Evolutionary conservation across 2,797 vertebrate species (phyloP).

Genomic region (Pseudochirops cupreus): DNA sequence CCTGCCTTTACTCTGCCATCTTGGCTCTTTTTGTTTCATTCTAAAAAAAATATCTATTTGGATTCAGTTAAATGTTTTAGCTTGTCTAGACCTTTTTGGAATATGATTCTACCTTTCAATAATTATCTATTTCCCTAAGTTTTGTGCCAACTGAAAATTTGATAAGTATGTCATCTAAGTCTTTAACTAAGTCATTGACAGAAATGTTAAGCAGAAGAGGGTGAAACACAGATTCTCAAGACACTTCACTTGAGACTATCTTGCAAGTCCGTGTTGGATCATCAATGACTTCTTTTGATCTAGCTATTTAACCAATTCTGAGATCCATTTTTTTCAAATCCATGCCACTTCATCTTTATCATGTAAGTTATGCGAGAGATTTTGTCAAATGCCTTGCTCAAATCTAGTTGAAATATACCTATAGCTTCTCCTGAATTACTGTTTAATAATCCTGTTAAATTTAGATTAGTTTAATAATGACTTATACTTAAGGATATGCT

Average conservation of each 20-base stretch:
- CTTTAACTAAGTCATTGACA: not conserved
- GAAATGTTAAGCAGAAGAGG: not conserved
- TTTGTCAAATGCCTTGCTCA: not conserved
- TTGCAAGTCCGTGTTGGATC: not conserved
- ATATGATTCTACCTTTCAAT: not conserved
- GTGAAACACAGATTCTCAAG: not conserved
- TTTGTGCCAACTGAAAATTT: not conserved
- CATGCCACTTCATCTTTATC: not conserved
- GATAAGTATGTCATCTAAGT: not conserved
- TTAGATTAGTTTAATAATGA: not conserved
- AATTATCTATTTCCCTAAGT: not conserved
- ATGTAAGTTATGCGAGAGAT: not conserved
- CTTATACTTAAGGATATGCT: not conserved
- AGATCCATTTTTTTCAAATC: not conserved
- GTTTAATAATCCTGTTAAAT: not conserved
- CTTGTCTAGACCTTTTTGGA: not conserved
- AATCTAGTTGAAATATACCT: not conserved
- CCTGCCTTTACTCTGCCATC: too few relatives aligned
- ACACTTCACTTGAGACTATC: not conserved
- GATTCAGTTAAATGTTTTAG: not conserved
- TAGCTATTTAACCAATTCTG: not conserved
- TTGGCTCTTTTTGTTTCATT: not conserved
- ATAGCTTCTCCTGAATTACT: not conserved
- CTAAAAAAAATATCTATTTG: not conserved
- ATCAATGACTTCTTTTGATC: not conserved